Percentiles rank a stretch among this genome's conserved stretches.
Evolutionary conservation across 1,140 invertebrate species (phyloP).

Genomic region (Notospermus geniculatus): DNA sequence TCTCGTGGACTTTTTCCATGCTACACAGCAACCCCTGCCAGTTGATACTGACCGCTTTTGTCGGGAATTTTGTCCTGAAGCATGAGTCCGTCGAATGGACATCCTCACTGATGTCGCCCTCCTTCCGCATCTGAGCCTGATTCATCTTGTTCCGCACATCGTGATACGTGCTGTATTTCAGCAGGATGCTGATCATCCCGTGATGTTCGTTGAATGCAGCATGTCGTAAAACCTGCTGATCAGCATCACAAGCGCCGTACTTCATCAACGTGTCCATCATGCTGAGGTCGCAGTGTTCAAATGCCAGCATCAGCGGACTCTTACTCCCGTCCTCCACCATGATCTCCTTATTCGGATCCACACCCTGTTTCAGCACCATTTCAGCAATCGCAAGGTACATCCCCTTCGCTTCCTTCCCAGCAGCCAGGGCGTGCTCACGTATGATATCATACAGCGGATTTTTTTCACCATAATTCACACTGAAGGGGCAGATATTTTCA

Average conservation of each 20-base stretch:
- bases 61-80: constrained; percentile 72
- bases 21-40: constrained; percentile 75
- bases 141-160: constrained; percentile 35
- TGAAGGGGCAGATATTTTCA: neutral
- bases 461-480: constrained; percentile 22
- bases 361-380: constrained; percentile 69
- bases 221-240: constrained; percentile 75
- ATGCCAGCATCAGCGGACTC: constrained; percentile 72
- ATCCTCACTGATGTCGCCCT: constrained; percentile 19
- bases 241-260: constrained; percentile 83
- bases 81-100: constrained; percentile 28
- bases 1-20: constrained; percentile 63
- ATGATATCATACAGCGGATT: constrained; percentile 32
- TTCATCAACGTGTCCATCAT: constrained; percentile 73
- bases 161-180: constrained; percentile 37
- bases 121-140: constrained; percentile 21
- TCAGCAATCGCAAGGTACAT: constrained; percentile 73
- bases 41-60: constrained; percentile 85
- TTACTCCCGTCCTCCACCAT: constrained; percentile 35
- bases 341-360: constrained; percentile 57
- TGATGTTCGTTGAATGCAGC: constrained; percentile 71
- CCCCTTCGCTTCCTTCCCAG: constrained; percentile 74
- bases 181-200: constrained; percentile 67
- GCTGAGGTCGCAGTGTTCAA: constrained; percentile 64
- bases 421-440: constrained; percentile 59